Evolutionary conservation across 2,888 invertebrate genomes (phyloP), one percentile per base, ranked within the genome.

Genomic region (Teinopalpus imperialis): DNA sequence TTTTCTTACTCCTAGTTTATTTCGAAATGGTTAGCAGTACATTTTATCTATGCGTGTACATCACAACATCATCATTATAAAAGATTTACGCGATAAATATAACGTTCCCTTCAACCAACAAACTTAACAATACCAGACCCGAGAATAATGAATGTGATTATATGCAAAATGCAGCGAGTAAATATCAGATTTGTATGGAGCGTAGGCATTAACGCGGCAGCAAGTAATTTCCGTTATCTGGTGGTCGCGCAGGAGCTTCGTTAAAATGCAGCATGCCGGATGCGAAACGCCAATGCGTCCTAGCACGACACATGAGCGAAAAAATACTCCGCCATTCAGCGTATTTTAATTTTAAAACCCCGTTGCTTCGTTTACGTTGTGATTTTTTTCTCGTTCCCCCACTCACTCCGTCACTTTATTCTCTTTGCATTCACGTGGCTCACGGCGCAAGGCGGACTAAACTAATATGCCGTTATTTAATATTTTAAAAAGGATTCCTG

Each of bases 201-300:
- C 41, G 46, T 42, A 51, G 51, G 52, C 53, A 50, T 54, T 54
- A 51, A 31, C 50, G 51, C 45, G 21, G 57, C 56, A 53, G 60
- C 56, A 47, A 54, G 61, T 59, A 56, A 65, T 65, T 65, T 65
- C 64, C 64, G 62, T 53, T 62, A 63, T 62, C 62, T 57, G 58
- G 54, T 55, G 59, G 54, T 52, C 54, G 54, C 54, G 52, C 52
- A 46, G 47, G 42, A 49, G 52, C 41, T 50, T 51, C 63, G 59
- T 63, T 59, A 62, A 54, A 60, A 58, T 53, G 57, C 56, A 52
- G 48, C 48, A 51, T 42, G 40, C 56, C 59, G 58, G 63, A 60
- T 60, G 49, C 53, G 49, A 53, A 53, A 50, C 54, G 56, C 53
- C 57, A 52, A 58, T 57, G 56, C 49, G 54, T 45, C 49, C 54